Base-by-base conservation (phyloP, 92 coral and sea anemone genomes). In the Plumapathes pennacea region DNA sequence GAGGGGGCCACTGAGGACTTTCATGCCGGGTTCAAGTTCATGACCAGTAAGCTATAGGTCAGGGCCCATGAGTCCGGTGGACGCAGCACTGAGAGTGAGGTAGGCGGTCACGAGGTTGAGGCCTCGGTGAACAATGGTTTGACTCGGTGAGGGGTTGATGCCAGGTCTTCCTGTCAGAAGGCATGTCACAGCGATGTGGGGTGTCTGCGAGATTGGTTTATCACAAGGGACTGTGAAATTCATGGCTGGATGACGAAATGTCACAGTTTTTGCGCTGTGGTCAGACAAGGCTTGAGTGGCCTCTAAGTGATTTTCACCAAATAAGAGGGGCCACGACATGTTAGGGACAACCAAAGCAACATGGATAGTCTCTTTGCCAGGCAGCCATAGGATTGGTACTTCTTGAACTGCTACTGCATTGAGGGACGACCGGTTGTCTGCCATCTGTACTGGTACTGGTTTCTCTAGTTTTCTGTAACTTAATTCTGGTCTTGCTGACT, bases 211-310 rank as follows among this genome's bases (percentile, higher is more conserved):
- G 0, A 15, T n/a, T 1, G 57, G 14, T 29, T 51, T 51, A 51
- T 51, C 23, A 29, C 63, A 67, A 13, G 43, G 31, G 29, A 65
- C 27, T 2, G 72, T 41, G 18, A 67, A 53, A 18, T 67, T 45
- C 64, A 67, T 53, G 31, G 57, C 62, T 14, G 64, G 64, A 32
- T 67, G 74, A 50, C 53, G 46, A 15, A 67, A 67, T 4, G 62
- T 67, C 7, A 67, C 74, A 25, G 58, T 54, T 53, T 47, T 53
- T 7, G 52, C 38, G 7, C 48, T 53, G 74, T 67, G 64, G 20
- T 67, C 58, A 15, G 58, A 57, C 57, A 67, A 27, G 22, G 64
- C 75, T 38, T 54, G 62, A 38, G 64, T 43, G 51, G 74, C 74
- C 26, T 54, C 74, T 14, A 54, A 27, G 49, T 67, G 74, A 30